A percentile compares a stretch with the other conserved stretches of the same genome.
These are phyloP conservation scores for Aphelinus atriplicis DNA, from an alignment of 1,140 invertebrate genomes.

Conservation along the genomic window DNA sequence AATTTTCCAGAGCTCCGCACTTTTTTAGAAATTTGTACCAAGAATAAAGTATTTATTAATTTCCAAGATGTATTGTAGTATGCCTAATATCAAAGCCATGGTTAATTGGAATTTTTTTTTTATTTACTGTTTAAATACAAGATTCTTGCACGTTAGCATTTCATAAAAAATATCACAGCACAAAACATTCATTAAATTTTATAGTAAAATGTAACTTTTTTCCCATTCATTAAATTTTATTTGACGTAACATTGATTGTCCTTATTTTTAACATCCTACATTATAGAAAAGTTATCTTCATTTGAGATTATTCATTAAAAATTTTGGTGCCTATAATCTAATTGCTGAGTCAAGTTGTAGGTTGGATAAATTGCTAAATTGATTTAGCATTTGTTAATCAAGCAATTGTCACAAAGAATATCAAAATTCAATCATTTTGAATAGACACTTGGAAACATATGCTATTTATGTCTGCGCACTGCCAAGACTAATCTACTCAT, in stretches of 20 bases:
- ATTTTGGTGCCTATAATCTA: constrained; percentile 58
- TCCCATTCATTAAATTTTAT: constrained; percentile 11
- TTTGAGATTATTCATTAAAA: constrained; percentile 35
- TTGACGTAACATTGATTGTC: constrained; percentile 25
- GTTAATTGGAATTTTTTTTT: constrained; percentile 18
- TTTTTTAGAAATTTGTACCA: constrained; percentile 10
- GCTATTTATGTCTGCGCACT: no score
- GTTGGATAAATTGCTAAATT: constrained; percentile 50
- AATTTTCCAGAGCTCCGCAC: no score
- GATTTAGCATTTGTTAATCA: no score
- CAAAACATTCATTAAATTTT: constrained; percentile 30
- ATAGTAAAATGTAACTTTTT: constrained; percentile 23
- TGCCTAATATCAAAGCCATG: neutral
- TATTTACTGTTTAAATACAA: constrained; percentile 20
- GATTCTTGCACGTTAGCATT: constrained; percentile 8
- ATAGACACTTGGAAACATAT: no score
- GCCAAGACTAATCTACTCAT: no score
- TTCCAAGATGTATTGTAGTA: neutral
- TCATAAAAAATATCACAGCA: constrained; percentile 33
- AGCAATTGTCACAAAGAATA: no score
- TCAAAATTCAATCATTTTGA: no score
- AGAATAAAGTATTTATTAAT: neutral
- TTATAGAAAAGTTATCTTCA: neutral
- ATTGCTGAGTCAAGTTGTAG: constrained; percentile 53
- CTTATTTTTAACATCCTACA: constrained; percentile 26